phyloP scores from a whole-genome alignment of 2,113 vertebrate genomes.

The Tupaia chinensis region DNA sequence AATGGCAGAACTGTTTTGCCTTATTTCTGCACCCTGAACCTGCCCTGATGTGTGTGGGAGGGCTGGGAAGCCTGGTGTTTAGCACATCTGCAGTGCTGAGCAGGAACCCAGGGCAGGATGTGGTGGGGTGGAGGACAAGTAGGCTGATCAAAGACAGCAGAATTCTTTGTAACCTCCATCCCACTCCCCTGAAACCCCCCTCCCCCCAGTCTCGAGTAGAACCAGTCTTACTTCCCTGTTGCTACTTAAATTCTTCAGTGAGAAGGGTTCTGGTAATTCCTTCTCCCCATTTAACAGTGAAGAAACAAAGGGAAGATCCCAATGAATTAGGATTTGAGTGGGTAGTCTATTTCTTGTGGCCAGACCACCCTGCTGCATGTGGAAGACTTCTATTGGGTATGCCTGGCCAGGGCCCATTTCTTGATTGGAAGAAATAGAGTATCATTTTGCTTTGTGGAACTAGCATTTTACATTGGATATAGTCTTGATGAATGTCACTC shows the following conservation, averaged over 20 bases:
- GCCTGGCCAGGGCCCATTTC: background rate
- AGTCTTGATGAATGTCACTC: background rate
- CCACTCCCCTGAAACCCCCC: no score
- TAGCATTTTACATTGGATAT: background rate
- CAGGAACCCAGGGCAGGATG: background rate
- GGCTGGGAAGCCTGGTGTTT: no score
- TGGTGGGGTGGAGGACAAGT: background rate
- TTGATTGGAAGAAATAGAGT: background rate
- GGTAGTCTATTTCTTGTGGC: background rate
- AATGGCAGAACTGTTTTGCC: background rate
- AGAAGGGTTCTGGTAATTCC: background rate
- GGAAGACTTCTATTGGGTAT: background rate
- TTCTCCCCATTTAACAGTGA: background rate
- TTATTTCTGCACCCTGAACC: background rate
- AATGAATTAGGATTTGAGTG: background rate
- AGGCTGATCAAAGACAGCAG: background rate
- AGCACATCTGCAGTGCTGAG: background rate
- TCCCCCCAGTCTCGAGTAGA: background rate
- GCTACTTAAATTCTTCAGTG: background rate
- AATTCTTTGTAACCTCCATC: no score
- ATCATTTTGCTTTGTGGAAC: background rate
- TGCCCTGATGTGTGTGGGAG: background rate
- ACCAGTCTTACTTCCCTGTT: background rate
- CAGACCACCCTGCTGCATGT: background rate
- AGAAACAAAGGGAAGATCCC: background rate